Conservation (phyloP, 2,888 invertebrate genomes). For the Stomorhina lunata region DNA sequence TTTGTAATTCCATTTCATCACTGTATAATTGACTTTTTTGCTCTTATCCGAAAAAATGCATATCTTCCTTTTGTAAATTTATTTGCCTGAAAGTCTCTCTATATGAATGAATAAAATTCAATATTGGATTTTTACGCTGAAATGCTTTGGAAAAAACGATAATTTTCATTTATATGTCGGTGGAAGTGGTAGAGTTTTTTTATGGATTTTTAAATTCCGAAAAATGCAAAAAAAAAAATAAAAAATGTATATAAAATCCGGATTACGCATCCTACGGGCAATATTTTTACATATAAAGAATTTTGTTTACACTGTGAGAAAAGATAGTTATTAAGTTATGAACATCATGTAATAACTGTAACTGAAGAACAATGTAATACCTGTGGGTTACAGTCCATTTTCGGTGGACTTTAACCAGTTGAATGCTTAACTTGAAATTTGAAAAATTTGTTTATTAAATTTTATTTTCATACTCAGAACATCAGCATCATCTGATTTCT, state of each 20-base stretch:
- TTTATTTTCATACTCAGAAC: too few species aligned
- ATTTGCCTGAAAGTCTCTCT: constrained; percentile 56
- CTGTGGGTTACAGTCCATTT: too few species aligned
- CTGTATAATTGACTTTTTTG: constrained; percentile 73
- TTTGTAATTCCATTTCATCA: constrained; percentile 66
- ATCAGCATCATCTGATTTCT: too few species aligned
- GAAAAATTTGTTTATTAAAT: too few species aligned
- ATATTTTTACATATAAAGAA: constrained; percentile 64
- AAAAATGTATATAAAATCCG: constrained; percentile 72
- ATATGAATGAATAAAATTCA: constrained; percentile 76
- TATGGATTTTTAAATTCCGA: constrained; percentile 20
- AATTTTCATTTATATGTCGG: constrained; percentile 77
- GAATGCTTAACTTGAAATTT: too few species aligned
- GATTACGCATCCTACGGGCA: constrained; percentile 76
- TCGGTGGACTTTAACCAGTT: too few species aligned
- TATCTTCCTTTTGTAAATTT: constrained; percentile 16
- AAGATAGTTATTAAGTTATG: too few species aligned
- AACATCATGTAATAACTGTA: too few species aligned
- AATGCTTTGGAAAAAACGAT: constrained; percentile 78
- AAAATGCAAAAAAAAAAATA: background rate
- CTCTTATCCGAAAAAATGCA: background rate
- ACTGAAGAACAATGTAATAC: too few species aligned
- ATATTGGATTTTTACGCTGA: constrained; percentile 79
- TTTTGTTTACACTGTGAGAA: constrained; percentile 38
- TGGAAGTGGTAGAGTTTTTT: constrained; percentile 68